These are phyloP conservation scores for Eublepharis macularius DNA, from an alignment of 2,113 vertebrate species.

Conservation along the genomic window DNA sequence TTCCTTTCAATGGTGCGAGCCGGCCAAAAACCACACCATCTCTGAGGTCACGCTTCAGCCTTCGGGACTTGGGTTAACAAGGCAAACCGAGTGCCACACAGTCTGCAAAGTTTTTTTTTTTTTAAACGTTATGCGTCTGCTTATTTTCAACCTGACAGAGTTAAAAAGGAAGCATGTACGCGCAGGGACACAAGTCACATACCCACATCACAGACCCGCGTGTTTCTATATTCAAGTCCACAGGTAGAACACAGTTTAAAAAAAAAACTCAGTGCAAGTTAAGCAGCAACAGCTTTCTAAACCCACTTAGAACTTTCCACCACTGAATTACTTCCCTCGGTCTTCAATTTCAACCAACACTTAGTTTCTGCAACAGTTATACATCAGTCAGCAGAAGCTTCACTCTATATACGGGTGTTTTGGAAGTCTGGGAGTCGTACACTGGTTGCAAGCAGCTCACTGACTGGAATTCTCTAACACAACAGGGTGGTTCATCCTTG, in stretches of 20 bases:
- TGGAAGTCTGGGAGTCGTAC: too few species aligned
- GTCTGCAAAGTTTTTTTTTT: constrained; percentile 7
- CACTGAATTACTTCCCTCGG: too few species aligned
- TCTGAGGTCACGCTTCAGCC: constrained; percentile 18
- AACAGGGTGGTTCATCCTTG: too few species aligned
- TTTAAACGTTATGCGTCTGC: neutral
- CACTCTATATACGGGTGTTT: too few species aligned
- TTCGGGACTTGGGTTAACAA: neutral
- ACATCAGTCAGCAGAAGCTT: too few species aligned
- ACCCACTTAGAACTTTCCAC: too few species aligned
- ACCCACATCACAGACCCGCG: neutral
- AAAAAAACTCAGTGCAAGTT: neutral
- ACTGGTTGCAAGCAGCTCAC: too few species aligned
- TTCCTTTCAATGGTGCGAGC: constrained; percentile 13
- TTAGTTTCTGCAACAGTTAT: too few species aligned
- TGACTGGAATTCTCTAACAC: too few species aligned
- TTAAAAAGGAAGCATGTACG: constrained; percentile 8
- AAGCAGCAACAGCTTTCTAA: too few species aligned
- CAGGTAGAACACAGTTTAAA: neutral
- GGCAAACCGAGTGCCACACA: constrained; percentile 20
- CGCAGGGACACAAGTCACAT: constrained; percentile 15
- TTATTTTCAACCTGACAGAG: constrained; percentile 15
- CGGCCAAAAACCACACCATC: constrained; percentile 26
- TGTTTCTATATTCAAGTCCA: neutral
- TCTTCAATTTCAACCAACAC: too few species aligned